Conservation (phyloP, 2,797 vertebrate species). For the Philypnodon macrostomus region DNA sequence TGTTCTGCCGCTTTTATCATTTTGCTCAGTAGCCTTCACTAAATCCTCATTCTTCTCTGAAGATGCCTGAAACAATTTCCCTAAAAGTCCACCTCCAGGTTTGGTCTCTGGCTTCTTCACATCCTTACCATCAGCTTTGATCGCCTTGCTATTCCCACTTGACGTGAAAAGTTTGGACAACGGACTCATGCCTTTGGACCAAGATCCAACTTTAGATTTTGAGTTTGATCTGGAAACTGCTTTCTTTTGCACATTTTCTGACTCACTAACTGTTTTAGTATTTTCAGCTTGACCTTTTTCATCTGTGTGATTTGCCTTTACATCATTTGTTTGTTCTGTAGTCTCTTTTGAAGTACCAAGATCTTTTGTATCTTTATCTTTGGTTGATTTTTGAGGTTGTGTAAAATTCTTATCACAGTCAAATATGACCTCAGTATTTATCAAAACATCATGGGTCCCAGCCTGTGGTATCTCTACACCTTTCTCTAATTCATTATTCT, state of each 20-base stretch:
- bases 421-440: neutral
- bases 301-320: conserved; percentile 10
- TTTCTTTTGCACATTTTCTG: conserved; percentile 34
- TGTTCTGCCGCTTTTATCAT: conserved; percentile 18
- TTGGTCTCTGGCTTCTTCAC: conserved; percentile 65
- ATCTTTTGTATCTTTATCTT: conserved; percentile 29
- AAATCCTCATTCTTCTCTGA: conserved; percentile 49
- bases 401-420: conserved; percentile 10
- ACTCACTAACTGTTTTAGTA: conserved; percentile 7
- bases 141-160: conserved; percentile 55
- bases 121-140: conserved; percentile 53
- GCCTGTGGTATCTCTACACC: conserved; percentile 14
- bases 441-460: neutral
- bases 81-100: conserved; percentile 61
- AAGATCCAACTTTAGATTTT: conserved; percentile 63
- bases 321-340: neutral
- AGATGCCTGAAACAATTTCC: conserved; percentile 65
- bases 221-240: conserved; percentile 39
- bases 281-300: conserved; percentile 22
- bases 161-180: conserved; percentile 73
- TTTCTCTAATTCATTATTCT: too few species aligned
- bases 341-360: neutral
- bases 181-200: conserved; percentile 75
- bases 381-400: conserved; percentile 16
- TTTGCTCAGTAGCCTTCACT: conserved; percentile 1